A percentile compares a stretch with the other conserved stretches of the same genome.
phyloP scores from a whole-genome alignment of 2,888 invertebrate species.

The Zelleria hepariella region DNA sequence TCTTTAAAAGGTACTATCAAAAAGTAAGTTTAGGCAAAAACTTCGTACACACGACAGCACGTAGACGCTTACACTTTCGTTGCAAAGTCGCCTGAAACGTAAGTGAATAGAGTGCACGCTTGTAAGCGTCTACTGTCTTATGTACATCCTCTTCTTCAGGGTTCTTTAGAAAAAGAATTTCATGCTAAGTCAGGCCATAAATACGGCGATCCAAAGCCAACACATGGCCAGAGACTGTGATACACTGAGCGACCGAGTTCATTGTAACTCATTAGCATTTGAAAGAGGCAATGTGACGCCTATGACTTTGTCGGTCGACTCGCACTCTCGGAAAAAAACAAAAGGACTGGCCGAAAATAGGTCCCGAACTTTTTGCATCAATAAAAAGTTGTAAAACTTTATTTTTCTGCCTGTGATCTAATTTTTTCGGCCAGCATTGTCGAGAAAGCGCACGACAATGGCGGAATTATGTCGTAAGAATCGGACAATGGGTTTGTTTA shows the following conservation, averaged over 20 bases:
- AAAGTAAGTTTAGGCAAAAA: too few relatives aligned
- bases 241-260: conserved; percentile 40
- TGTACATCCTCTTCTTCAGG: neutral
- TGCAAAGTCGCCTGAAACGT: too few relatives aligned
- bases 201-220: neutral
- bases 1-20: too few relatives aligned
- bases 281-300: conserved; percentile 46
- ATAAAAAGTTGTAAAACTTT: conserved; percentile 45
- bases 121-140: too few relatives aligned
- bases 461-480: conserved; percentile 46
- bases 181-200: neutral
- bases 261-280: conserved; percentile 63
- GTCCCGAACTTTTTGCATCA: conserved; percentile 53
- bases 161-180: neutral
- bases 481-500: conserved; percentile 45
- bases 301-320: conserved; percentile 42
- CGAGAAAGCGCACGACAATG: conserved; percentile 10
- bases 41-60: too few relatives aligned
- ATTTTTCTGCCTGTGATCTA: conserved; percentile 36
- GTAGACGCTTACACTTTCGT: too few relatives aligned
- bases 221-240: neutral
- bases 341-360: conserved; percentile 31
- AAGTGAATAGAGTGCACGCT: too few relatives aligned
- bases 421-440: conserved; percentile 23
- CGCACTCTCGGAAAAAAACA: conserved; percentile 51